phyloP scores from a whole-genome alignment of 2,797 vertebrate genomes.

The Acanthurus lineatus region DNA sequence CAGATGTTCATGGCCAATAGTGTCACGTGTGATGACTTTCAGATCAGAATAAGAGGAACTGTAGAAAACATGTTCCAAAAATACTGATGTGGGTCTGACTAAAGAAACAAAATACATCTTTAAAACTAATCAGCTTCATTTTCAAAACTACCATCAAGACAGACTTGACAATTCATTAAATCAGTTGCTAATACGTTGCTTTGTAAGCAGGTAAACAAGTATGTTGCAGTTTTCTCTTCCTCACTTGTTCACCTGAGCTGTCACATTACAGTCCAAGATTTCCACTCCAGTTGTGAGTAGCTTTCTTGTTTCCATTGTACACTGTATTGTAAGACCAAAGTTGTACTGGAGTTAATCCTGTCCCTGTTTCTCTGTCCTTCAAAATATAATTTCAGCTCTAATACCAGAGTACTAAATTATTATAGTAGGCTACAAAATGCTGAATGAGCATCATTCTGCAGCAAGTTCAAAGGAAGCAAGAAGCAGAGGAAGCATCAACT shows the following conservation, averaged over 20 bases:
- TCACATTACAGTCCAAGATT: neutral
- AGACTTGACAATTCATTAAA: neutral
- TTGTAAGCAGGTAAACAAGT: neutral
- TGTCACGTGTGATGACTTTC: too few species aligned
- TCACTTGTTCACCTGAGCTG: constrained; percentile 1
- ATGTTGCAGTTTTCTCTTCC: neutral
- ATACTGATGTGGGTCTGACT: too few species aligned
- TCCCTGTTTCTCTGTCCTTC: too few species aligned
- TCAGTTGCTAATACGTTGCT: neutral
- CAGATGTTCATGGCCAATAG: neutral
- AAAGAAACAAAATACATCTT: too few species aligned
- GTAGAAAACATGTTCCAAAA: too few species aligned
- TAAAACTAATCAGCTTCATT: too few species aligned
- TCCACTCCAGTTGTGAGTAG: neutral
- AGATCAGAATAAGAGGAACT: too few species aligned
- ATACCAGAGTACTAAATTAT: neutral
- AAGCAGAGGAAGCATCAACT: too few species aligned
- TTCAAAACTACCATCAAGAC: too few species aligned
- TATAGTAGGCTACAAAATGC: neutral
- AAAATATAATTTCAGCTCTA: neutral
- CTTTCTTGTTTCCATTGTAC: neutral
- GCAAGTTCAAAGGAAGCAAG: neutral
- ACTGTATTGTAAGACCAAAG: neutral
- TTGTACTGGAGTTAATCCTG: too few species aligned
- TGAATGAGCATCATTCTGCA: neutral